These are phyloP conservation scores for Pitangus sulphuratus DNA, from an alignment of 2,797 vertebrate species.

Conservation along the genomic window DNA sequence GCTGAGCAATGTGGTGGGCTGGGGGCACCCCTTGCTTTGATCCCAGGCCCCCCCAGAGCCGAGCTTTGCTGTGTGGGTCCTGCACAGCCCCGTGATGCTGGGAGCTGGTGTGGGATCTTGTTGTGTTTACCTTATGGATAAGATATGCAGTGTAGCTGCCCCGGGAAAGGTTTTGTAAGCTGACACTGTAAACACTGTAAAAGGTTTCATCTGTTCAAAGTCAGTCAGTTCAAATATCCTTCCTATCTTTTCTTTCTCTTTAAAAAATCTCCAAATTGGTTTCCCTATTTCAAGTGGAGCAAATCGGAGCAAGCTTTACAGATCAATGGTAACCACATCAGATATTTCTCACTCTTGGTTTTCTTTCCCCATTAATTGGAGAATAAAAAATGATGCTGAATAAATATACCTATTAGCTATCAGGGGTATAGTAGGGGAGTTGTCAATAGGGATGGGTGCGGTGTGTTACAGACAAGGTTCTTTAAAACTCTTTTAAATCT, in stretches of 20 bases:
- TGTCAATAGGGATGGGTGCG: not conserved
- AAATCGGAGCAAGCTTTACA: not conserved
- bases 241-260: not conserved
- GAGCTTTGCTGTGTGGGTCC: not conserved
- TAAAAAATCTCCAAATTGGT: not conserved
- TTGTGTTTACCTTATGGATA: not conserved
- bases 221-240: not conserved
- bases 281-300: not conserved
- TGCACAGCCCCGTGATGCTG: not conserved
- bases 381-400: conserved; percentile 28
- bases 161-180: not conserved
- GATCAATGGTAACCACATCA: conserved; percentile 19
- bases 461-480: not conserved
- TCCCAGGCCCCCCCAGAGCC: fast-evolving
- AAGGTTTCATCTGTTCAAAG: conserved; percentile 1
- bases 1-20: not conserved
- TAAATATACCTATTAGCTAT: conserved; percentile 24
- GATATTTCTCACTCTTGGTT: conserved; percentile 28
- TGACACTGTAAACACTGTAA: not conserved
- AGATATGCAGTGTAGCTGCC: not conserved
- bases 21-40: fast-evolving
- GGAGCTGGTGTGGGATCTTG: not conserved
- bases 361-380: conserved; percentile 4
- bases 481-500: conserved; percentile 56
- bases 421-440: not conserved